Evolutionary conservation across 2,113 vertebrate genomes (phyloP).

Genomic region (Heterotilapia buettikoferi): DNA sequence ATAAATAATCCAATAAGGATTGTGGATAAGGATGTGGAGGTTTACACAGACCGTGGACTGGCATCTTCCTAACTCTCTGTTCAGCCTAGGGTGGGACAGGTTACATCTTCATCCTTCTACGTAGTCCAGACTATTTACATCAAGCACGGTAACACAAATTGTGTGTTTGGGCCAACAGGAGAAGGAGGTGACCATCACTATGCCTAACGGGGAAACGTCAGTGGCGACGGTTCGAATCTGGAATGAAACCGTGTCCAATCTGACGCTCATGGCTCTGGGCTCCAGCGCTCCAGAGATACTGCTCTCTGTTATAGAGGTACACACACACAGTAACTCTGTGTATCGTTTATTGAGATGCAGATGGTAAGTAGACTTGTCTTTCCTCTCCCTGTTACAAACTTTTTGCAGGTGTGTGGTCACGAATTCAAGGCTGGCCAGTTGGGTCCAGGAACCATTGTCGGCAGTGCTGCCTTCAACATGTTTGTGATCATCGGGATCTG

Average conservation of each 20-base stretch:
- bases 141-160: background rate
- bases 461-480: constrained; percentile 98
- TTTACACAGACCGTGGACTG: background rate
- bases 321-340: background rate
- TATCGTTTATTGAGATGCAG: fast-evolving
- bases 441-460: constrained; percentile 91
- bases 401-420: constrained; percentile 82
- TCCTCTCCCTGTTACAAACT: background rate
- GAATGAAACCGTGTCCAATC: constrained; percentile 96
- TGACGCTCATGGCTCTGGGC: constrained; percentile 90
- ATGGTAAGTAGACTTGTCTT: background rate
- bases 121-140: background rate
- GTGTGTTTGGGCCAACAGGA: constrained; percentile 69
- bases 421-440: constrained; percentile 84
- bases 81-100: background rate
- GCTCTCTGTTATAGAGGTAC: constrained; percentile 87
- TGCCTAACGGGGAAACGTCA: constrained; percentile 91
- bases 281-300: constrained; percentile 94
- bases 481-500: constrained; percentile 94
- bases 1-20: fast-evolving
- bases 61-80: background rate
- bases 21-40: background rate
- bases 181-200: constrained; percentile 94
- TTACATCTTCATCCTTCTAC: background rate
- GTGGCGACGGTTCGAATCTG: constrained; percentile 92